Evolutionary conservation across 2,888 invertebrate genomes (phyloP), one percentile per base, ranked within the genome.

Genomic region (Sisyra nigra): DNA sequence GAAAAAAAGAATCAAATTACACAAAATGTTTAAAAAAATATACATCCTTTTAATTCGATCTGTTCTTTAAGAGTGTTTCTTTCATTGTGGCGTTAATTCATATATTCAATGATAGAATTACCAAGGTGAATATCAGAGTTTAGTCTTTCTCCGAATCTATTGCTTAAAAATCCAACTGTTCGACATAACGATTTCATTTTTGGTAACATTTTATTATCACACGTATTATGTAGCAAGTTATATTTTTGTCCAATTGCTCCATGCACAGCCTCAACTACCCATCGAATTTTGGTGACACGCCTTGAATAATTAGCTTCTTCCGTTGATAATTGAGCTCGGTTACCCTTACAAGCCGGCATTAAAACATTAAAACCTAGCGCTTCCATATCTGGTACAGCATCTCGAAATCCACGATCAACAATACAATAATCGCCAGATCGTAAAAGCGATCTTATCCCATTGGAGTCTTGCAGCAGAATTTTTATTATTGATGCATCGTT

Each of bases 341-440:
- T 51, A 1, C 53, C 53, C 48, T 53, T 55, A 3, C 52, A 46
- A 14, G 50, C 52, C 17, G 51, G 51, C 52, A 52, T 55, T 11
- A 54, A 39, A 13, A 52, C 48, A 39, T 30, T 19, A 44, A 40
- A 49, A 10, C 44, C 37, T 47, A 46, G 40, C n/a, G 40, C 29
- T 44, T 50, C 48, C 32, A 52, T 44, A 14, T 45, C 24, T 3
- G 15, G 13, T 18, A 44, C 33, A 8, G 50, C 49, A 39, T 52
- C 54, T 13, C 51, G 41, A 34, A 53, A 53, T 5, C 54, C 54
- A 17, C 52, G 44, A 48, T 54, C 50, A 6, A 53, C 38, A 11
- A 54, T 44, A 36, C 43, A 49, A 17, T 47, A 36, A 24, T 54
- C 51, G 7, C 45, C 49, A 17, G 24, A 34, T 45, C 49, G 35